Conservation (phyloP, 2,888 invertebrate genomes). For the Parelbella ahira region DNA sequence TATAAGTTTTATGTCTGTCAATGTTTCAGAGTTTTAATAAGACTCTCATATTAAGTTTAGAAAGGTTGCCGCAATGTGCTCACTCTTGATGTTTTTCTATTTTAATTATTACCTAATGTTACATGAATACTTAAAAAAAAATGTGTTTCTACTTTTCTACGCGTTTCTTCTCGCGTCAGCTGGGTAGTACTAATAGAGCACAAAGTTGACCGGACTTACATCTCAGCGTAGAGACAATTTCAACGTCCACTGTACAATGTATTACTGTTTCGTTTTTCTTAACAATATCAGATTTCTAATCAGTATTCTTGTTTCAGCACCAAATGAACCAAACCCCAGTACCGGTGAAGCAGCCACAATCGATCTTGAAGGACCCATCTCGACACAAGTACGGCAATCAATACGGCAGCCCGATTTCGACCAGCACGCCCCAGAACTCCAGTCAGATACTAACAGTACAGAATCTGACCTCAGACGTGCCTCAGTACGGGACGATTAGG, state of each 20-base stretch:
- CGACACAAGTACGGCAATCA: conserved; percentile 80
- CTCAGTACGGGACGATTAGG: conserved; percentile 75
- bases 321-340: conserved; percentile 56
- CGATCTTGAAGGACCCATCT: conserved; percentile 83
- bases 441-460: conserved; percentile 82
- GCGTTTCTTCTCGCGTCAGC: too few relatives aligned
- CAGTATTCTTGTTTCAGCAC: conserved; percentile 58
- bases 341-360: conserved; percentile 79
- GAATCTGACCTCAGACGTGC: conserved; percentile 72
- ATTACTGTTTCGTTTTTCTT: too few relatives aligned
- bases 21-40: conserved; percentile 1
- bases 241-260: too few relatives aligned
- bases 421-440: conserved; percentile 67
- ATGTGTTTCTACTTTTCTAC: too few relatives aligned
- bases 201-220: too few relatives aligned
- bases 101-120: too few relatives aligned
- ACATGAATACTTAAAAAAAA: too few relatives aligned
- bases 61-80: too few relatives aligned
- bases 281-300: too few relatives aligned
- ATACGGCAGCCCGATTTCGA: conserved; percentile 69
- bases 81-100: too few relatives aligned
- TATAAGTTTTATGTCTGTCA: not conserved
- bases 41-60: not conserved
- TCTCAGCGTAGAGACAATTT: too few relatives aligned
- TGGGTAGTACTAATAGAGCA: too few relatives aligned